phyloP scores from a whole-genome alignment of 2,888 invertebrate species.

The Steromphala cineraria region DNA sequence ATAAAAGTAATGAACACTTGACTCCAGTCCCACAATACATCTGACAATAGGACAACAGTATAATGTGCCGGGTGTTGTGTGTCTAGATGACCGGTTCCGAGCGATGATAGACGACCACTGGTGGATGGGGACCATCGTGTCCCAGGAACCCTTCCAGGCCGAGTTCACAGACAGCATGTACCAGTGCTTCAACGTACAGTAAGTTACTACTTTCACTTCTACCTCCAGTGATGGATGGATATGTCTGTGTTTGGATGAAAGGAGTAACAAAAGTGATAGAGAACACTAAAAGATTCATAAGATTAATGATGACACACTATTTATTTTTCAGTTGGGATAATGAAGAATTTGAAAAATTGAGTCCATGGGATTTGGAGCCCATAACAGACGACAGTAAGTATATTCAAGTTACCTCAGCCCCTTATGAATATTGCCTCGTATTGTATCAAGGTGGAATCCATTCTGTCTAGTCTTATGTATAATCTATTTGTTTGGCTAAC shows the following conservation, averaged over 20 bases:
- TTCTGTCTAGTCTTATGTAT: not conserved
- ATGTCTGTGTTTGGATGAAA: no score
- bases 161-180: constrained; percentile 85
- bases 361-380: constrained; percentile 97
- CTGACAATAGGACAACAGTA: no score
- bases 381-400: constrained; percentile 77
- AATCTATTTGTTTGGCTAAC: no score
- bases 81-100: constrained; percentile 82
- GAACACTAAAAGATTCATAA: no score
- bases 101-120: constrained; percentile 97
- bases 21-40: no score
- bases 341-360: constrained; percentile 89
- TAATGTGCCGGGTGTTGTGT: not conserved
- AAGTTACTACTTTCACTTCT: constrained; percentile 36
- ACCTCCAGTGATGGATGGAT: not conserved
- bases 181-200: constrained; percentile 79
- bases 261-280: no score
- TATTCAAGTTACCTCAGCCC: not conserved
- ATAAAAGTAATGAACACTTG: no score
- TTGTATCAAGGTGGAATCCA: no score
- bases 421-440: no score
- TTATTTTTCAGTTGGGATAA: constrained; percentile 86
- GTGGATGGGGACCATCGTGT: constrained; percentile 93
- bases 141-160: constrained; percentile 80
- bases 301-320: no score